phyloP scores from a whole-genome alignment of 2,797 vertebrate genomes.

The Phoxinus dragarum region DNA sequence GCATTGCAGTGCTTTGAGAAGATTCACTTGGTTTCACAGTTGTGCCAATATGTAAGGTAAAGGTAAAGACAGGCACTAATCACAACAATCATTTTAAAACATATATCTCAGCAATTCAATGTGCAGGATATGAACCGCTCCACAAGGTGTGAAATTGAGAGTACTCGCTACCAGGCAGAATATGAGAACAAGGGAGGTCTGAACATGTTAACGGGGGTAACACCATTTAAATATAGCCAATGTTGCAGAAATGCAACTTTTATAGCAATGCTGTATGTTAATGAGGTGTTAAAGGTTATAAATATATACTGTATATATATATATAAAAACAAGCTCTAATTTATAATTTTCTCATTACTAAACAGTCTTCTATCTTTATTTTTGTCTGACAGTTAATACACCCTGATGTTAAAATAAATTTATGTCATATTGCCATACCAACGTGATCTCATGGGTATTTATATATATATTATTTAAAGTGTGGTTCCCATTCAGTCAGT shows the following conservation, averaged over 20 bases:
- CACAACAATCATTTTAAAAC: constrained; percentile 32
- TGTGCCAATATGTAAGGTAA: constrained; percentile 19
- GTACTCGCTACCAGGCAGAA: neutral
- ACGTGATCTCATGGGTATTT: neutral
- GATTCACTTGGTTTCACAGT: constrained; percentile 41
- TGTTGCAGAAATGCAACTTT: neutral
- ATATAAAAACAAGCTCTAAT: neutral
- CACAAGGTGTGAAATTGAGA: constrained; percentile 32
- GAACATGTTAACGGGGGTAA: neutral
- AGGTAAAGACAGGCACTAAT: constrained; percentile 22
- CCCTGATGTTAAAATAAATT: neutral
- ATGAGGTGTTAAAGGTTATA: neutral
- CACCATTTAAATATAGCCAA: neutral
- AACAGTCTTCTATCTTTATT: neutral
- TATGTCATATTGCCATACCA: neutral
- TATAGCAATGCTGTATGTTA: neutral
- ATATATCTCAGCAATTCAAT: constrained; percentile 14
- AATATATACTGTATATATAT: no score
- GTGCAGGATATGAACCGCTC: constrained; percentile 1
- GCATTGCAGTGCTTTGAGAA: constrained; percentile 37
- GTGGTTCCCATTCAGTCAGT: neutral
- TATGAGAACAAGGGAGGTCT: neutral
- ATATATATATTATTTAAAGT: neutral
- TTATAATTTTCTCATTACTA: neutral
- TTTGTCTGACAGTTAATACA: neutral